These are phyloP conservation scores for Riptortus pedestris DNA, from an alignment of 1,140 invertebrate genomes.

Conservation along the genomic window DNA sequence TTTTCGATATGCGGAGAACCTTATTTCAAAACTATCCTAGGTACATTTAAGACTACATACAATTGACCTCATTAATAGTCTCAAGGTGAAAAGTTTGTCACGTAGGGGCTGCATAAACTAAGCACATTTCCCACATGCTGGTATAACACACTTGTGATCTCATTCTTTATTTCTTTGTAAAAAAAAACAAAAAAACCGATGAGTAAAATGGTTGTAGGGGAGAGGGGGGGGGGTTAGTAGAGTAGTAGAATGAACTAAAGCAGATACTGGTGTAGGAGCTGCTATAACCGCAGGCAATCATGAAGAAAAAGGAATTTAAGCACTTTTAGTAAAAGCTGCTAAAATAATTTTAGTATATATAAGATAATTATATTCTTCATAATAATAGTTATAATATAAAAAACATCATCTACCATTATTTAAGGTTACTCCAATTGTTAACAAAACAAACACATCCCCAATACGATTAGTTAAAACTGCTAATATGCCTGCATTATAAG, in stretches of 20 bases:
- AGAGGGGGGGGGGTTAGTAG: too few relatives aligned
- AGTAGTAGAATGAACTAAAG: not conserved
- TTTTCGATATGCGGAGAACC: too few relatives aligned
- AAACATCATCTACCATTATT: not conserved
- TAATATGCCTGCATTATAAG: conserved; percentile 49
- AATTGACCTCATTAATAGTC: too few relatives aligned
- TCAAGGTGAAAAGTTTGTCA: too few relatives aligned
- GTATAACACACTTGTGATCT: too few relatives aligned
- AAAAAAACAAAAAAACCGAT: too few relatives aligned
- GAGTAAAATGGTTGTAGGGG: too few relatives aligned
- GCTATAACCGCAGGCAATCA: not conserved
- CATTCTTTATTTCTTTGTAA: too few relatives aligned
- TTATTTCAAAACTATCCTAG: too few relatives aligned
- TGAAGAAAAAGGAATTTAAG: not conserved
- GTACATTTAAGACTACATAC: too few relatives aligned
- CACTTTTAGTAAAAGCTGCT: not conserved
- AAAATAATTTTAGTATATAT: not conserved
- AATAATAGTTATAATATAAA: not conserved
- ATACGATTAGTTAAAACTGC: conserved; percentile 51
- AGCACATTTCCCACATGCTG: too few relatives aligned
- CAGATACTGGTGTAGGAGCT: not conserved
- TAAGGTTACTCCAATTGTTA: not conserved
- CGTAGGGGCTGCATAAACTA: too few relatives aligned
- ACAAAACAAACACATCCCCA: conserved; percentile 44
- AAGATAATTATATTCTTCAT: not conserved